phyloP scores from a whole-genome alignment of 2,888 invertebrate genomes.

The Creontiades dilutus region DNA sequence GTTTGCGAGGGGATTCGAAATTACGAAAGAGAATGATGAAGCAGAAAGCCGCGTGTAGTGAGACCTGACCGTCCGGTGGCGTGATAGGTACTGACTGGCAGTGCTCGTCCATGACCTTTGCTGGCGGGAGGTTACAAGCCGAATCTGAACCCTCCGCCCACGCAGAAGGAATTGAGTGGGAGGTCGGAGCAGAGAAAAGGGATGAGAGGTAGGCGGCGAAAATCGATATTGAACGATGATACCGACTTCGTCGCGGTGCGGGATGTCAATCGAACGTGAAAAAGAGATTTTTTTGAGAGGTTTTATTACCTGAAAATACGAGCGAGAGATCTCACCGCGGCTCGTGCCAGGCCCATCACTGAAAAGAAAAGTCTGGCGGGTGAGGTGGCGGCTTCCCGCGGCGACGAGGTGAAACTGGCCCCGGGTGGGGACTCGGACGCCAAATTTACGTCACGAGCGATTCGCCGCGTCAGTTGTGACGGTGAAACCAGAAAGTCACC shows the following conservation, averaged over 20 bases:
- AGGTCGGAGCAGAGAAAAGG: not conserved
- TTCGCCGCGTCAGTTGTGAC: not conserved
- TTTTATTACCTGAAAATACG: constrained; percentile 68
- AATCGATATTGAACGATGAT: not conserved
- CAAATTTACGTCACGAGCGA: not conserved
- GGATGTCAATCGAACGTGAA: too few relatives aligned
- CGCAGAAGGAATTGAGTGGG: not conserved
- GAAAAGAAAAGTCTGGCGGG: not conserved
- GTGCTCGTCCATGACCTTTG: constrained; percentile 7
- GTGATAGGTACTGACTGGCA: constrained; percentile 2
- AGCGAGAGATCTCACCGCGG: constrained; percentile 68
- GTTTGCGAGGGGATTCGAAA: not conserved
- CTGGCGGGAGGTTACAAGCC: not conserved
- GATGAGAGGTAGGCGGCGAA: not conserved
- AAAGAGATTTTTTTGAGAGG: not conserved
- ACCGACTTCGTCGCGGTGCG: not conserved
- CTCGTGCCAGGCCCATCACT: constrained; percentile 70
- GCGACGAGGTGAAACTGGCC: constrained; percentile 16
- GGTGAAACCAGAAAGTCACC: not conserved
- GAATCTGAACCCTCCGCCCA: not conserved
- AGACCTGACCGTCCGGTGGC: constrained; percentile 14
- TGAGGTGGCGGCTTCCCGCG: not conserved
- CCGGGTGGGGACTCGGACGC: not conserved
- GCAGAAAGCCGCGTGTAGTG: not conserved
- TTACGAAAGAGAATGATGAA: not conserved